These are phyloP conservation scores for Chiroxiphia lanceolata DNA, from an alignment of 2,797 vertebrate genomes.

Conservation along the genomic window DNA sequence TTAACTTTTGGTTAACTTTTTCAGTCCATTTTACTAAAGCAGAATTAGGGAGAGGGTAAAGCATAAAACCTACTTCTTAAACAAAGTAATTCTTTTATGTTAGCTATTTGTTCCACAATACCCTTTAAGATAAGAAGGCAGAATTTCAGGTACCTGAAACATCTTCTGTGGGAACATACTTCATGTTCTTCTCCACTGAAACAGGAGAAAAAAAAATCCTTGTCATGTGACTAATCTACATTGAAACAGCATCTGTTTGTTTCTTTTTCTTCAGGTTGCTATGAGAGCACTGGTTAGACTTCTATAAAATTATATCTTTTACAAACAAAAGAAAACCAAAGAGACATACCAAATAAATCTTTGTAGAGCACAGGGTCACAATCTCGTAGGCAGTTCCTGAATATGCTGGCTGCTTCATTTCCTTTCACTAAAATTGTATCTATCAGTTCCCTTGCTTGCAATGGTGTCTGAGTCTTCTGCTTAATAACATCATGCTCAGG, in stretches of 20 bases:
- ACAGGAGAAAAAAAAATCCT: background rate
- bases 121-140: background rate
- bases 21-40: background rate
- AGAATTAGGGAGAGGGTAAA: background rate
- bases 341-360: conserved; percentile 89
- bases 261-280: background rate
- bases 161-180: conserved; percentile 76
- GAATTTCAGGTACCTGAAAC: conserved; percentile 73
- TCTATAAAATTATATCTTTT: background rate
- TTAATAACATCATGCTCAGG: conserved; percentile 88
- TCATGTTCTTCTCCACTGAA: conserved; percentile 79
- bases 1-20: background rate
- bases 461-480: conserved; percentile 85
- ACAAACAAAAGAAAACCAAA: background rate
- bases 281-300: background rate
- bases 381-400: conserved; percentile 91
- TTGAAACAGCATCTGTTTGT: background rate
- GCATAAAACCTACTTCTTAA: background rate
- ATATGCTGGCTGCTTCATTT: conserved; percentile 89
- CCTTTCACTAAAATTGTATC: conserved; percentile 92
- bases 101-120: background rate
- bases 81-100: background rate
- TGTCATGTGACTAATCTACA: background rate
- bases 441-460: conserved; percentile 91
- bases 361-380: conserved; percentile 88